Conservation (phyloP, 2,888 invertebrate species). For the Ernsta delagoae region DNA sequence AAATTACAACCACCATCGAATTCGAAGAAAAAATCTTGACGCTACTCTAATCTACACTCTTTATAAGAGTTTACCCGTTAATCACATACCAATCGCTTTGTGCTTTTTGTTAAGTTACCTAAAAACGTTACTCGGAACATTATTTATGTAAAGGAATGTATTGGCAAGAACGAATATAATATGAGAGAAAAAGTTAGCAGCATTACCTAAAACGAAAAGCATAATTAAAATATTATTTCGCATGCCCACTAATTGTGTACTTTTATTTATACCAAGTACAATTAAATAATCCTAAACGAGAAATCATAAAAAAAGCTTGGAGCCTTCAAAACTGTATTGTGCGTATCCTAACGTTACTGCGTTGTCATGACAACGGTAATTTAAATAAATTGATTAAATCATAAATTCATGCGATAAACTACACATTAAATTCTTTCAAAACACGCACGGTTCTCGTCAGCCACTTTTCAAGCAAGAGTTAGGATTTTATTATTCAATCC, state of each 20-base stretch:
- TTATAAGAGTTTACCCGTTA: conserved; percentile 54
- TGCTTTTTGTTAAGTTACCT: conserved; percentile 43
- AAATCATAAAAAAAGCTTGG: conserved; percentile 2
- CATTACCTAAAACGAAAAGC: too few species aligned
- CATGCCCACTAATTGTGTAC: too few species aligned
- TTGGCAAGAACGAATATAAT: conserved; percentile 30
- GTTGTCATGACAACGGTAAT: background rate
- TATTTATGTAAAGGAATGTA: conserved; percentile 12
- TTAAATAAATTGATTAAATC: background rate
- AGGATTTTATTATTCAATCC: background rate
- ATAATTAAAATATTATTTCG: too few species aligned
- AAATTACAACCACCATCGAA: conserved; percentile 3
- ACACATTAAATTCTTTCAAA: background rate
- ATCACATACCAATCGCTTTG: conserved; percentile 62
- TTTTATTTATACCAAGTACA: too few species aligned
- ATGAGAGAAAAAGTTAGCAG: too few species aligned
- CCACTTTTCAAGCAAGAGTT: background rate
- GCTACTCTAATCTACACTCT: conserved; percentile 36
- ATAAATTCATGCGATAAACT: background rate
- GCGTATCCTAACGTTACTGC: background rate
- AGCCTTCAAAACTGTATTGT: conserved; percentile 12
- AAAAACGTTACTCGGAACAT: conserved; percentile 16
- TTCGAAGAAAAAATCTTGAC: conserved; percentile 9
- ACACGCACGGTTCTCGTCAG: background rate
- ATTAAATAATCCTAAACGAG: background rate